These are phyloP conservation scores for Chloroceryle amazona DNA, from an alignment of 2,797 vertebrate genomes.

Conservation along the genomic window DNA sequence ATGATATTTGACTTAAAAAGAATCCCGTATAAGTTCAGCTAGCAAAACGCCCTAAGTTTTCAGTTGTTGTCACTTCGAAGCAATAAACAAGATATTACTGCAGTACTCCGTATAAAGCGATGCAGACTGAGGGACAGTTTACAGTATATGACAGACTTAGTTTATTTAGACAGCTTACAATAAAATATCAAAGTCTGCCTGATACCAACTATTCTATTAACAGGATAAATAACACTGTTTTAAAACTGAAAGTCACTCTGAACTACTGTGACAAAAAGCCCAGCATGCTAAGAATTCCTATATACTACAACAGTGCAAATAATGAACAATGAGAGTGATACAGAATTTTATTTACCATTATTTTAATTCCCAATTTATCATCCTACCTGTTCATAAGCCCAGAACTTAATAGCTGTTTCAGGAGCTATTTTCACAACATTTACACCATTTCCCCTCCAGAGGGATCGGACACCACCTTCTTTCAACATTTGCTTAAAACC, in stretches of 20 bases:
- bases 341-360: background rate
- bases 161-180: background rate
- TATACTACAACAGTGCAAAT: background rate
- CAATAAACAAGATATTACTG: background rate
- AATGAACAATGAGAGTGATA: background rate
- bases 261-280: background rate
- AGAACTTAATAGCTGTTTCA: conserved; percentile 95
- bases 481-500: conserved; percentile 94
- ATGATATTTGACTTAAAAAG: background rate
- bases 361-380: background rate
- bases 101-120: background rate
- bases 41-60: background rate
- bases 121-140: background rate
- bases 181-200: background rate
- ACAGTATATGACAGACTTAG: background rate
- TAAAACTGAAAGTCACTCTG: background rate
- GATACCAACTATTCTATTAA: background rate
- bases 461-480: conserved; percentile 89
- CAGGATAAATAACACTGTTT: background rate
- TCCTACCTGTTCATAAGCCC: conserved; percentile 93
- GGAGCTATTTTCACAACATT: conserved; percentile 97
- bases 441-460: conserved; percentile 94
- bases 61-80: background rate
- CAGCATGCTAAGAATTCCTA: background rate
- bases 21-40: background rate